phyloP scores from a whole-genome alignment of 2,888 invertebrate species.

The Hoplodrina blanda region DNA sequence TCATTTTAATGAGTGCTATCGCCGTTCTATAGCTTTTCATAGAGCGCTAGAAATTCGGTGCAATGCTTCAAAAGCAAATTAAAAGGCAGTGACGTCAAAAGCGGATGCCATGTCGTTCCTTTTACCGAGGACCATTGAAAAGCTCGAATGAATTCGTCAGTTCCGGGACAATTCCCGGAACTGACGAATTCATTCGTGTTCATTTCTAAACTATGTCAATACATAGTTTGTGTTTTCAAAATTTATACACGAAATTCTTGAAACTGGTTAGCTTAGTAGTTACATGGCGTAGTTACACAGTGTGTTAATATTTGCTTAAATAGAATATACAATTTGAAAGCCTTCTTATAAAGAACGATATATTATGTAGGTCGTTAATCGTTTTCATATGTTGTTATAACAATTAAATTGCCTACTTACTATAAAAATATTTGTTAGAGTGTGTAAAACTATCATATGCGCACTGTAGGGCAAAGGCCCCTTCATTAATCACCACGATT shows the following conservation, averaged over 20 bases:
- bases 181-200: too few species aligned
- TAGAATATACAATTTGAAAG: neutral
- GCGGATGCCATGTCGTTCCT: constrained; percentile 11
- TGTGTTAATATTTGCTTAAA: neutral
- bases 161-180: too few species aligned
- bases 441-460: too few species aligned
- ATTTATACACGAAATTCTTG: constrained; percentile 7
- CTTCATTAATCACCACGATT: too few species aligned
- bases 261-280: neutral
- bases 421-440: too few species aligned
- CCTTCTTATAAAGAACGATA: neutral
- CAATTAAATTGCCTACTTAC: too few species aligned
- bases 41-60: constrained; percentile 10
- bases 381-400: too few species aligned
- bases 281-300: neutral
- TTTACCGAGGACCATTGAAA: constrained; percentile 12
- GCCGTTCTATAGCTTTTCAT: constrained; percentile 3
- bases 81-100: constrained; percentile 34
- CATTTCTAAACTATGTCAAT: too few species aligned
- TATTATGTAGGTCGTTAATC: neutral
- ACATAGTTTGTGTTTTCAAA: constrained; percentile 6
- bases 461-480: too few species aligned
- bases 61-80: constrained; percentile 34
- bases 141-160: constrained; percentile 14
- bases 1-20: constrained; percentile 36